These are phyloP conservation scores for Acyrthosiphon pisum DNA, from an alignment of 1,140 invertebrate species.

Conservation along the genomic window DNA sequence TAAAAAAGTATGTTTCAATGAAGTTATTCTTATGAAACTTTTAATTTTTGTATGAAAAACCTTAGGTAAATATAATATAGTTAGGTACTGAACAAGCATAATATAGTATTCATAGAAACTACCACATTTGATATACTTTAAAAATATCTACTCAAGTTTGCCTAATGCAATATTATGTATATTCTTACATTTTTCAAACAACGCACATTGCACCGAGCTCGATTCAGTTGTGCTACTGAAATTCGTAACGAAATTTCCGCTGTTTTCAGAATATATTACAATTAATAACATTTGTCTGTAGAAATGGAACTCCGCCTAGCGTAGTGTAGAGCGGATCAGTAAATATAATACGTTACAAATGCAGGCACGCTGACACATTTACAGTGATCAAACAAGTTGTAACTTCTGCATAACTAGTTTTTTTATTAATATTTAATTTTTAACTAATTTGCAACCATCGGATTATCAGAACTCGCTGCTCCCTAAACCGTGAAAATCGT, in stretches of 20 bases:
- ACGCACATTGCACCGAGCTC: background rate
- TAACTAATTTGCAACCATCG: background rate
- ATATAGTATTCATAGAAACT: too few species aligned
- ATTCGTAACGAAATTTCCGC: background rate
- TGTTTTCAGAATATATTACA: background rate
- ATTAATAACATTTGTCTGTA: background rate
- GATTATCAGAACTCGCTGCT: background rate
- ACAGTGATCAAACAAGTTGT: background rate
- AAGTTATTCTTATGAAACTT: too few species aligned
- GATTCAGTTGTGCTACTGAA: background rate
- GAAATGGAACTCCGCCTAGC: background rate
- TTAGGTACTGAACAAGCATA: too few species aligned
- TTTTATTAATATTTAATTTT: constrained; percentile 8
- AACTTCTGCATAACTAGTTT: background rate
- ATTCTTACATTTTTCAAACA: background rate
- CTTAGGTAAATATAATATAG: too few species aligned
- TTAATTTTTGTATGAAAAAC: too few species aligned
- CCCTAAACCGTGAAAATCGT: background rate
- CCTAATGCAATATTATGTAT: background rate
- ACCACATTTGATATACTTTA: too few species aligned
- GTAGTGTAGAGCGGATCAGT: background rate
- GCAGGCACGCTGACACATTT: background rate
- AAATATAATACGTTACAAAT: background rate
- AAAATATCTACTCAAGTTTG: too few species aligned
- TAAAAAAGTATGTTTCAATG: too few species aligned